Percentiles rank a stretch among this genome's conserved stretches.
Conservation (phyloP, 2,113 vertebrate species). For the Regulus satrapa region DNA sequence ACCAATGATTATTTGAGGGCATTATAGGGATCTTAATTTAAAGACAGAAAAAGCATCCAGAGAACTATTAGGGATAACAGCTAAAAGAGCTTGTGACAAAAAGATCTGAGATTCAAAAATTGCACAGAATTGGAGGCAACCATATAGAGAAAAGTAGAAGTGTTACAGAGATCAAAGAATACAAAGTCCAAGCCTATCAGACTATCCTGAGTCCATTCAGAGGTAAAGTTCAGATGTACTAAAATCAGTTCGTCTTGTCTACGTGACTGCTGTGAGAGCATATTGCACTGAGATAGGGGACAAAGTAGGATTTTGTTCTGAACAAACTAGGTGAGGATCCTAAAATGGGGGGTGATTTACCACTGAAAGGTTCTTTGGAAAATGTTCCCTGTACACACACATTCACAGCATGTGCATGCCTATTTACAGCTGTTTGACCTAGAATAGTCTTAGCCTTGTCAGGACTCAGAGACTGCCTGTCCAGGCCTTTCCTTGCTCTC, state of each 20-base stretch:
- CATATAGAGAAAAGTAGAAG: background rate
- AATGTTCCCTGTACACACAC: fast-evolving
- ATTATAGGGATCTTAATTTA: background rate
- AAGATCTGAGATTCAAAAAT: background rate
- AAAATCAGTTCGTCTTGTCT: background rate
- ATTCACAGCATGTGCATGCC: fast-evolving
- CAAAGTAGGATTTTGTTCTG: background rate
- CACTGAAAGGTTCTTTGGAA: background rate
- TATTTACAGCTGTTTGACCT: background rate
- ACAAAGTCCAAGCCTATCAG: background rate
- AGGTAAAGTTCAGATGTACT: background rate
- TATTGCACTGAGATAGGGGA: background rate
- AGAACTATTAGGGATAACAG: background rate
- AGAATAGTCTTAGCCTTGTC: background rate
- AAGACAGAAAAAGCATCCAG: background rate
- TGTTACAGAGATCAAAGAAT: background rate
- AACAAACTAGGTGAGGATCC: background rate
- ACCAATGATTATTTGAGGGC: background rate
- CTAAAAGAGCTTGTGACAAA: background rate
- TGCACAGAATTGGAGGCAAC: background rate
- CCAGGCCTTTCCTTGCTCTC: background rate
- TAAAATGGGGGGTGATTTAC: background rate
- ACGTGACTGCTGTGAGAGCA: fast-evolving
- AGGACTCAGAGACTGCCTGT: background rate
- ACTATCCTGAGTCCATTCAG: background rate